Base-by-base conservation (phyloP, 2,113 vertebrate genomes). In the Alaudala cheleensis region DNA sequence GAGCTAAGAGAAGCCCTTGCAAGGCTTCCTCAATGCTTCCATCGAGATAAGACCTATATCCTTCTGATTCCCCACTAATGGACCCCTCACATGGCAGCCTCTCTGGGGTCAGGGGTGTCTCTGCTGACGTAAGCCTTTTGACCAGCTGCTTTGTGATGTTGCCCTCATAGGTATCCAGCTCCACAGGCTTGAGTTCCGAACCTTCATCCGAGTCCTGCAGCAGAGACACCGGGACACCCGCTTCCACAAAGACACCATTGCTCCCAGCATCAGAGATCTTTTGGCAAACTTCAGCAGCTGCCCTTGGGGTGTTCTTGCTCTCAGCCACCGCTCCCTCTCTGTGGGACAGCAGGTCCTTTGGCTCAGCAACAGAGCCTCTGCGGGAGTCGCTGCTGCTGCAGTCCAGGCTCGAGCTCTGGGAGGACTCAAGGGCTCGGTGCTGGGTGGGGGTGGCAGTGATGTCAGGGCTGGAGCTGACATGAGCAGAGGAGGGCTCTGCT, bases 61-160 rank as follows among this genome's bases (percentile, higher is more conserved):
- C 98, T 91, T 99, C 99, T 1, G 98, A 98, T 6, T 99, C 98
- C 85, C 98, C 98, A 73, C 98, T 97, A 90, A 98, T 97, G 2
- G 97, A 97, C 49, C 80, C 98, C 93, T 98, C 97, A 53, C 95
- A 97, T 0, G 90, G 96, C 79, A 96, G 91, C 97, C 88, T 97
- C 49, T 98, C 96, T 0, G 95, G 34, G 47, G 90, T 86, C 28
- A 90, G 58, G 1, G 98, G 94, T 16, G 96, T 98, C 73, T 99
- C 99, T 2, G 98, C 96, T 3, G 99, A 99, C 0, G 99, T 99
- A 40, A 99, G 98, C 96, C 99, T 98, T 97, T 98, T 98, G 51
- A 99, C 99, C 28, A 99, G 98, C 97, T 99, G 99, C 93, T 98
- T 98, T 0, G 99, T 99, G 96, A 99, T 97, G 96, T 98, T 99